Percentiles rank a stretch among this genome's conserved stretches.
Evolutionary conservation across 1,140 invertebrate species (phyloP).

Genomic region (Heliconius nattereri): DNA sequence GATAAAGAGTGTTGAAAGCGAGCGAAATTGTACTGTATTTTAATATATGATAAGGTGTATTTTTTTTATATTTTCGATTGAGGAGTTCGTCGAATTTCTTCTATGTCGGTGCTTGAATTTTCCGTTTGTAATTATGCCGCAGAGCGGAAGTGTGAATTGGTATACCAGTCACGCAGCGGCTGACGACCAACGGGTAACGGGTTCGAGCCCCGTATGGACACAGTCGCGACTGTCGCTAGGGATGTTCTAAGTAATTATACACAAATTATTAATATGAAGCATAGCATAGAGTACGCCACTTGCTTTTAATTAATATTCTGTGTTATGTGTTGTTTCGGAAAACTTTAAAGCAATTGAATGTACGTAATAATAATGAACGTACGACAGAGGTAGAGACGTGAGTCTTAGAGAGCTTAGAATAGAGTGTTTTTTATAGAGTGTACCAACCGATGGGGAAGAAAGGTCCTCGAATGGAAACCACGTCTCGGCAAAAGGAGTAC

Average conservation of each 20-base stretch:
- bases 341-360: background rate
- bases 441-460: too few relatives aligned
- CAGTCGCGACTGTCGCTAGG: slow-evolving; percentile 63
- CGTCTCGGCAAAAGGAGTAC: too few relatives aligned
- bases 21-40: background rate
- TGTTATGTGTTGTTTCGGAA: slow-evolving; percentile 12
- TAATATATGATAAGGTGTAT: slow-evolving; percentile 1
- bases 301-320: background rate
- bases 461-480: too few relatives aligned
- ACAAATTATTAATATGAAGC: slow-evolving; percentile 5
- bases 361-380: background rate
- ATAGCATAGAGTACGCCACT: background rate
- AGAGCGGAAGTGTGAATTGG: slow-evolving; percentile 74
- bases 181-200: slow-evolving; percentile 69
- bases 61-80: slow-evolving; percentile 14
- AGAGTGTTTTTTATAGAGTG: too few relatives aligned
- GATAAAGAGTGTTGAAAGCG: background rate
- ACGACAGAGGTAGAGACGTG: too few relatives aligned
- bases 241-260: slow-evolving; percentile 41
- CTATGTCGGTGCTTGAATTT: slow-evolving; percentile 69
- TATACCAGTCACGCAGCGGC: slow-evolving; percentile 66
- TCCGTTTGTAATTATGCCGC: slow-evolving; percentile 75
- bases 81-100: slow-evolving; percentile 61
- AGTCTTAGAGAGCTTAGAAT: too few relatives aligned
- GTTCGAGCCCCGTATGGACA: slow-evolving; percentile 56